These are phyloP conservation scores for Drosophila oshimai DNA, from an alignment of 1,140 invertebrate species.

Conservation along the genomic window DNA sequence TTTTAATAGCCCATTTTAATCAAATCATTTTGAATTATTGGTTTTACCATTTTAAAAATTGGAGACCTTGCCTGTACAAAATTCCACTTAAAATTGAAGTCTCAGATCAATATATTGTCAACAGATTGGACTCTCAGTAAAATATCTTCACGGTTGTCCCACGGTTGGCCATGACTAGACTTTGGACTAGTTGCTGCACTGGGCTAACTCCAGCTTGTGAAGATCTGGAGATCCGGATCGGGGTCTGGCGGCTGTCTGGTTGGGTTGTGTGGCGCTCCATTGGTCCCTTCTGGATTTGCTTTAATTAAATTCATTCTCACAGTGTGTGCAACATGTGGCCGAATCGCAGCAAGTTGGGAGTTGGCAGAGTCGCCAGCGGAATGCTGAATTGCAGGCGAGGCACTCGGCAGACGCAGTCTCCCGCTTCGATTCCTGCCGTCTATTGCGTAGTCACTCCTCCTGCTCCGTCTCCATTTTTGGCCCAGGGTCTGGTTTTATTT, in stretches of 20 bases:
- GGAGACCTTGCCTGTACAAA: no score
- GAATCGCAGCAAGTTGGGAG: slow-evolving; percentile 21
- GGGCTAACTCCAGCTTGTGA: neutral
- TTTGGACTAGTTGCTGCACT: slow-evolving; percentile 56
- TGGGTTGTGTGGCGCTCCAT: slow-evolving; percentile 60
- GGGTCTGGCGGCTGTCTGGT: slow-evolving; percentile 38
- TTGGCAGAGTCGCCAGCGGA: slow-evolving; percentile 31
- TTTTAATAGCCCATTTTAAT: no score
- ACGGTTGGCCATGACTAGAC: slow-evolving; percentile 50
- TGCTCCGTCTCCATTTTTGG: neutral
- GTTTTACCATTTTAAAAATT: no score
- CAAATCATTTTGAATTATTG: no score
- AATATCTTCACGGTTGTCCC: slow-evolving; percentile 1
- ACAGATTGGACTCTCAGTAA: no score
- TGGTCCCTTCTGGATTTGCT: slow-evolving; percentile 65
- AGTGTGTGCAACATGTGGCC: slow-evolving; percentile 79
- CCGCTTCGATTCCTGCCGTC: slow-evolving; percentile 26
- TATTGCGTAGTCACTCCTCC: slow-evolving; percentile 47
- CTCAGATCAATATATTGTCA: no score
- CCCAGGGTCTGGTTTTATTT: slow-evolving; percentile 21
- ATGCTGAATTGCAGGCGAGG: slow-evolving; percentile 53
- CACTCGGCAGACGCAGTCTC: slow-evolving; percentile 1
- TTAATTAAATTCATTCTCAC: slow-evolving; percentile 81
- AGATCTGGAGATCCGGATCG: neutral
- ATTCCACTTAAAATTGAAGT: neutral